These are phyloP conservation scores for Sarcophaga caerulescens DNA, from an alignment of 2,888 invertebrate genomes.

Conservation along the genomic window DNA sequence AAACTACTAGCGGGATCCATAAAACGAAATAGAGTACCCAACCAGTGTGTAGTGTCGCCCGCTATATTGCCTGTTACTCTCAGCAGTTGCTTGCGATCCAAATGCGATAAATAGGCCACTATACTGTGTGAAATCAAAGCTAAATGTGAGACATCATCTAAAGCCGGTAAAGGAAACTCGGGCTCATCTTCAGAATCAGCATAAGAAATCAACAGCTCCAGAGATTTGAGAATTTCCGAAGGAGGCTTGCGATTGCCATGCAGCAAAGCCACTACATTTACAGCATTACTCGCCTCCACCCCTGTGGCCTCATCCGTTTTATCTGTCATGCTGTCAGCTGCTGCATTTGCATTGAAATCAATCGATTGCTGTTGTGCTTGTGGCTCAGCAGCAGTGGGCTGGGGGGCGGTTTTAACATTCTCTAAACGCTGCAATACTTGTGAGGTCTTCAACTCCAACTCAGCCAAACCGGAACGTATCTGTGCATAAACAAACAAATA, in stretches of 20 bases:
- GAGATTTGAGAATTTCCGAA: constrained; percentile 82
- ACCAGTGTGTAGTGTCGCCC: constrained; percentile 93
- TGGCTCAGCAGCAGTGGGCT: constrained; percentile 45
- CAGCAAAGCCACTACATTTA: constrained; percentile 75
- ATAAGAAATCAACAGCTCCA: constrained; percentile 86
- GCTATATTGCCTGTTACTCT: constrained; percentile 91
- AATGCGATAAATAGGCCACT: constrained; percentile 91
- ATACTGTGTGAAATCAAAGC: constrained; percentile 93
- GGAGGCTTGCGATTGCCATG: constrained; percentile 83
- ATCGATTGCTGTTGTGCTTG: constrained; percentile 78
- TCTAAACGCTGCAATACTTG: constrained; percentile 87
- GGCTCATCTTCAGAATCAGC: constrained; percentile 84
- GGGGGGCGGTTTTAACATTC: constrained; percentile 81
- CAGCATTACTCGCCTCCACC: constrained; percentile 36
- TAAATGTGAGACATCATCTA: constrained; percentile 84
- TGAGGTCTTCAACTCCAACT: constrained; percentile 87
- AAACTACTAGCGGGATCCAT: constrained; percentile 90
- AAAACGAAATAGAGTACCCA: constrained; percentile 92
- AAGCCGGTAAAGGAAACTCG: constrained; percentile 83
- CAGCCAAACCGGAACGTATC: constrained; percentile 85
- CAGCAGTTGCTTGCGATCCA: constrained; percentile 90
- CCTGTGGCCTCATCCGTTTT: constrained; percentile 42
- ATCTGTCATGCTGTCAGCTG: constrained; percentile 31
- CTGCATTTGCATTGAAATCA: constrained; percentile 43
- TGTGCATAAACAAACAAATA: constrained; percentile 71